Base-by-base conservation (phyloP, 1,140 invertebrate species). In the Drosophila fuyamai region DNA sequence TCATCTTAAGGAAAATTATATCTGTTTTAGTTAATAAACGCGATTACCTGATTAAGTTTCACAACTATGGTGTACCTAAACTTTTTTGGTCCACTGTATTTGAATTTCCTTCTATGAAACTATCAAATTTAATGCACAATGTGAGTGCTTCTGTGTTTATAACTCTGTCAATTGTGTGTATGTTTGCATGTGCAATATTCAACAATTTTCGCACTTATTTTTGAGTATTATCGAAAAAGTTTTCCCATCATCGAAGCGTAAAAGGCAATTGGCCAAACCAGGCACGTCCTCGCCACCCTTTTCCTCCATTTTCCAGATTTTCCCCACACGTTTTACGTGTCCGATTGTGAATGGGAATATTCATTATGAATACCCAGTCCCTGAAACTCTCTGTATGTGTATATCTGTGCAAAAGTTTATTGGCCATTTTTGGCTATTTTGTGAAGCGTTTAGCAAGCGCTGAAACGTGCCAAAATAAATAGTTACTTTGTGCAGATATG, bases 161-260 rank as follows among this genome's bases (percentile, higher is more conserved):
- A 14, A 32, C 51, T 18, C 14, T 35, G 27, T 44, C 56, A 40
- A 51, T 51, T 44, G 18, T 62, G 14, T 61, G 48, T 62, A n/a
- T 61, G 48, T 53, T 56, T 65, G 62, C 71, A 62, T 75, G 67
- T 79, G 70, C 76, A 82, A 68, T 79, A 76, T 67, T 78, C 67
- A 50, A 63, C 66, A 77, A 84, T 84, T 88, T 81, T 88, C 84
- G 84, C 84, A 89, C 80, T 88, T 88, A 89, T 89, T 88, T 88
- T 89, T 90, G 84, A 88, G 84, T 88, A 88, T 88, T 88, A 88
- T 88, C 84, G 84, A 89, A 89, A 88, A 88, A 88, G 84, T 88
- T 88, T 88, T 88, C 76, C 80, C 84, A 88, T 88, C 84, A 88
- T 75, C 84, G 77, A 78, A 81, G 55, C 72, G 57, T 36, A 78